These are phyloP conservation scores for Pteronura brasiliensis DNA, from an alignment of 2,113 vertebrate genomes.

Conservation along the genomic window DNA sequence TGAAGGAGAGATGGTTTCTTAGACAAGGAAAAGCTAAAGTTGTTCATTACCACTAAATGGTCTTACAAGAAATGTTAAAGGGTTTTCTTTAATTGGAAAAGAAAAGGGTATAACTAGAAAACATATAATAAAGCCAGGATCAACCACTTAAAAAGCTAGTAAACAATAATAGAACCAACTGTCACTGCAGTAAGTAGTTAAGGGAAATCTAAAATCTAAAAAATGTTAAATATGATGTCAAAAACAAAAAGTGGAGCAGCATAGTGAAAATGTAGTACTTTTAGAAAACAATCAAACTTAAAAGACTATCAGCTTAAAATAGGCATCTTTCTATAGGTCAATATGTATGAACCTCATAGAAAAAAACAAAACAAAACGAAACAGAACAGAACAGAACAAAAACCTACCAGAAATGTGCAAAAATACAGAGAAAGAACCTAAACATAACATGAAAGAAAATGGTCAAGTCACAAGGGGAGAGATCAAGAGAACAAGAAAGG, in stretches of 20 bases:
- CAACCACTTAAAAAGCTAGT: neutral
- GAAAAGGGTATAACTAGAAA: neutral
- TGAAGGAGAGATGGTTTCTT: neutral
- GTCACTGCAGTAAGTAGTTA: neutral
- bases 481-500: neutral
- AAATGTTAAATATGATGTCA: neutral
- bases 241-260: neutral
- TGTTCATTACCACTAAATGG: neutral
- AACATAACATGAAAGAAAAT: neutral
- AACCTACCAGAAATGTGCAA: neutral
- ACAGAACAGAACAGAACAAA: neutral
- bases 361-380: too few species aligned
- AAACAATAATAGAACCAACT: neutral
- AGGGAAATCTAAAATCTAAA: neutral
- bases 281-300: neutral
- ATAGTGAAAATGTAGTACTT: neutral
- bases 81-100: neutral
- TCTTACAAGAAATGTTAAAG: neutral
- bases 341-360: neutral
- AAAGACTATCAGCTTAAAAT: neutral
- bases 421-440: neutral
- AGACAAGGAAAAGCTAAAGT: neutral
- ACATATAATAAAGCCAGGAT: neutral
- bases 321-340: neutral
- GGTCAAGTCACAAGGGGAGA: neutral